Conservation (phyloP, 2,797 vertebrate species). For the Caiman crocodilus region DNA sequence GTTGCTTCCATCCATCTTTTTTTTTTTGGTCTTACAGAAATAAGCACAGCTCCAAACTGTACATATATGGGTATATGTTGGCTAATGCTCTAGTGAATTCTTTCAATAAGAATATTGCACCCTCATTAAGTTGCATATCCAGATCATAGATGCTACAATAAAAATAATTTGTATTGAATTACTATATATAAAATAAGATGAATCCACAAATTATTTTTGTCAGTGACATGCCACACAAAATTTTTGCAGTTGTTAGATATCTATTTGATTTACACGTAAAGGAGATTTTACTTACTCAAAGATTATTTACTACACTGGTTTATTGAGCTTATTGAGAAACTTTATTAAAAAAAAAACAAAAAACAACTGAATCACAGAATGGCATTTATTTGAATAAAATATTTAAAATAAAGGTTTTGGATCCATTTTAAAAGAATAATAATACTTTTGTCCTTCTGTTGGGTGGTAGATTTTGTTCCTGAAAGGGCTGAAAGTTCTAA, state of each 20-base stretch:
- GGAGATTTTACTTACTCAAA: not conserved
- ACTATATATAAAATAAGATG: not conserved
- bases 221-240: not conserved
- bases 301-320: not conserved
- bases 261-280: not conserved
- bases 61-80: not conserved
- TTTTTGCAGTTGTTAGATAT: not conserved
- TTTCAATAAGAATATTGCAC: not conserved
- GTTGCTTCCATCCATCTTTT: not conserved
- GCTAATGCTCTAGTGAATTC: not conserved
- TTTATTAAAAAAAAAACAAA: no score
- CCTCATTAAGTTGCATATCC: not conserved
- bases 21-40: not conserved
- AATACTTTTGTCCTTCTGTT: no score
- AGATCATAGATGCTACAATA: not conserved
- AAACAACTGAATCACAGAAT: not conserved
- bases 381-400: no score
- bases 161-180: not conserved
- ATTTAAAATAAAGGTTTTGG: no score
- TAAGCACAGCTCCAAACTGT: not conserved
- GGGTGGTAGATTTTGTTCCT: no score
- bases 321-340: not conserved
- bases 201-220: not conserved
- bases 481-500: not conserved
- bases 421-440: no score